Conservation (phyloP, 2,888 invertebrate genomes). For the Cephus nigrinus region DNA sequence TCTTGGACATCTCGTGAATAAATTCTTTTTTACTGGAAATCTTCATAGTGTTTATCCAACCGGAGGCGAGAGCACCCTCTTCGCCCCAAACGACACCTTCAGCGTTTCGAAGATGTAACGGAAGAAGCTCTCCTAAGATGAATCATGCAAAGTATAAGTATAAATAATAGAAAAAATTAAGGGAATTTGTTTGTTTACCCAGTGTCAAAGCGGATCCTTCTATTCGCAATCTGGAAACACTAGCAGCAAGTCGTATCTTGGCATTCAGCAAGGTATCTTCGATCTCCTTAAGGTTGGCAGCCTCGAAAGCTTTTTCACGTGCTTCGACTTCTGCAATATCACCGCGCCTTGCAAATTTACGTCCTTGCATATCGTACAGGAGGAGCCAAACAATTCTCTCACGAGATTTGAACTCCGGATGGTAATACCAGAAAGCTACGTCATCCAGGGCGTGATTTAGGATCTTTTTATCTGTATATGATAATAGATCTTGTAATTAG, state of each 20-base stretch:
- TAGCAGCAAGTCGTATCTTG: constrained; percentile 79
- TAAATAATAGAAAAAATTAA: background rate
- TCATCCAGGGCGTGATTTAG: constrained; percentile 75
- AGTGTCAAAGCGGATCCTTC: constrained; percentile 77
- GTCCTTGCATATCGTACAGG: constrained; percentile 76
- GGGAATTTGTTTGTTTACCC: constrained; percentile 42
- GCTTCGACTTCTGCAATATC: constrained; percentile 32
- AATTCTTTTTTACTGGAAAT: constrained; percentile 69
- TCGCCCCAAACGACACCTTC: constrained; percentile 73
- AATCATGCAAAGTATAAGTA: background rate
- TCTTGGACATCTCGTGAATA: constrained; percentile 65
- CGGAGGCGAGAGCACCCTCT: constrained; percentile 72
- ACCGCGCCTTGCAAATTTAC: constrained; percentile 67
- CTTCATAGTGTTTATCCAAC: constrained; percentile 84
- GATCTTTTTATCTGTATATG: constrained; percentile 73
- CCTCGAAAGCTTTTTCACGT: constrained; percentile 38
- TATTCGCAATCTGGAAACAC: constrained; percentile 81
- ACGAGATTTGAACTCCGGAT: constrained; percentile 64
- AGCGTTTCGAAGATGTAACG: constrained; percentile 75
- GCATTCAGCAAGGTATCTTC: constrained; percentile 75
- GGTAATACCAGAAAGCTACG: constrained; percentile 71
- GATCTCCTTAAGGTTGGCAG: constrained; percentile 67
- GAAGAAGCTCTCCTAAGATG: constrained; percentile 74
- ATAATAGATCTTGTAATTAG: background rate
- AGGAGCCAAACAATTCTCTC: constrained; percentile 74